Conservation (phyloP, 2,797 vertebrate genomes). For the Acomys russatus region DNA sequence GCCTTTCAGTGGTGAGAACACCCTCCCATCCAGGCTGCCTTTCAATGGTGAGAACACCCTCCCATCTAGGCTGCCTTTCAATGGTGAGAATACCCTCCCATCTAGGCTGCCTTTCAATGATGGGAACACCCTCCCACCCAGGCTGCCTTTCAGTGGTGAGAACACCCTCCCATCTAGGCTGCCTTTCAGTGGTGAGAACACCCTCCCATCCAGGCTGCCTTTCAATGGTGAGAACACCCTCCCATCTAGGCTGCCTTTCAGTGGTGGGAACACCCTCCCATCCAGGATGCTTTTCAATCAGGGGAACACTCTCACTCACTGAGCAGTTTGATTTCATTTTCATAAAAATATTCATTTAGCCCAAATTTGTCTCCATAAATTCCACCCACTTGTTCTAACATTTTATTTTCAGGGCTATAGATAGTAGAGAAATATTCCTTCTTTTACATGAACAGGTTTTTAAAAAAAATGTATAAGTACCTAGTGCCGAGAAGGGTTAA, state of each 20-base stretch:
- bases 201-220: background rate
- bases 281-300: background rate
- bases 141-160: background rate
- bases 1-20: no score
- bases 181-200: background rate
- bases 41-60: no score
- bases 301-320: fast-evolving
- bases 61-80: background rate
- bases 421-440: background rate
- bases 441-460: background rate
- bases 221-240: no score
- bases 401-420: background rate
- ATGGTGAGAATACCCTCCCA: background rate
- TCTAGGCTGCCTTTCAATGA: no score
- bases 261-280: no score
- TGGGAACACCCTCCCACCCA: no score
- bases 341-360: background rate
- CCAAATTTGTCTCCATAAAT: slow-evolving; percentile 38
- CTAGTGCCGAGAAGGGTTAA: background rate
- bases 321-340: background rate
- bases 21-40: no score
- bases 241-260: background rate
- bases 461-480: background rate
- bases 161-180: background rate
- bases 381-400: background rate